A percentile compares a stretch with the other conserved stretches of the same genome.
Evolutionary conservation across 2,888 invertebrate species (phyloP).

Genomic region (Tipula unca): DNA sequence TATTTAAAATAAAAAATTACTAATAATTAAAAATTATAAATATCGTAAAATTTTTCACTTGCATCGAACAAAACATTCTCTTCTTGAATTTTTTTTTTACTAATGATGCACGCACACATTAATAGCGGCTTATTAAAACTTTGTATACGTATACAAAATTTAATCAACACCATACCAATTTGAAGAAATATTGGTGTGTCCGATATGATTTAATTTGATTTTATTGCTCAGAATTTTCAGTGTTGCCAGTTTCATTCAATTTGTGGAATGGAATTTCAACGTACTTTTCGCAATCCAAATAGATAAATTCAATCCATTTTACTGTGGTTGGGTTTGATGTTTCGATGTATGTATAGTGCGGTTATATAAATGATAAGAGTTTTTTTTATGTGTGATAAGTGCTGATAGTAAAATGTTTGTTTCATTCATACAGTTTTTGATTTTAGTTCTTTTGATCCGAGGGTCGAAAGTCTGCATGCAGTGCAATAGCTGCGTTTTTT

Average conservation of each 20-base stretch:
- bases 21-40: not conserved
- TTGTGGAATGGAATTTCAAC: not conserved
- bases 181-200: not conserved
- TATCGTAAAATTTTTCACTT: not conserved
- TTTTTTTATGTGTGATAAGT: not conserved
- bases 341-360: not conserved
- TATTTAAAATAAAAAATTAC: not conserved
- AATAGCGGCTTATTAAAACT: constrained; percentile 1
- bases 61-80: constrained; percentile 15
- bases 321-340: not conserved
- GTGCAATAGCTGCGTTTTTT: too few relatives aligned
- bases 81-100: not conserved
- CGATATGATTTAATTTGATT: not conserved
- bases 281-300: not conserved
- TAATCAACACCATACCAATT: not conserved
- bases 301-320: not conserved
- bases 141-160: not conserved
- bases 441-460: too few relatives aligned
- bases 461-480: too few relatives aligned
- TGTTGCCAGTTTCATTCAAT: not conserved
- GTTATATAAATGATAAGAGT: not conserved
- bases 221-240: not conserved
- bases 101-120: not conserved
- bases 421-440: too few relatives aligned
- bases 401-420: too few relatives aligned